phyloP scores from a whole-genome alignment of 1,140 invertebrate species.

The Xylocopa sonorina region DNA sequence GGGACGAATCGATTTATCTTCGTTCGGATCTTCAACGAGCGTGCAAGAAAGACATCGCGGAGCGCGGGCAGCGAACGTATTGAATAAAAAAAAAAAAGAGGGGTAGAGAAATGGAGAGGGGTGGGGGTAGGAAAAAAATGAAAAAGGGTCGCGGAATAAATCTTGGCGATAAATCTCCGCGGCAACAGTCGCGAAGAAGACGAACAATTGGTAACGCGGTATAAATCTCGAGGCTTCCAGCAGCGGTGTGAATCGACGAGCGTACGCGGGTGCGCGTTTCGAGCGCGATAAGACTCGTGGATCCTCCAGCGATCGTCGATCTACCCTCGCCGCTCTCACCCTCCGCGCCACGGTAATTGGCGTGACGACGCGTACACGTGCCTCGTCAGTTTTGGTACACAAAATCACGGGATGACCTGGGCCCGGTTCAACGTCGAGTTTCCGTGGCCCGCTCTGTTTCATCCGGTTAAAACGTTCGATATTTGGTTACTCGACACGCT shows the following conservation, averaged over 20 bases:
- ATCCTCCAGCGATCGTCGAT: neutral
- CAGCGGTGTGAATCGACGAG: neutral
- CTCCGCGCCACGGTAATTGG: constrained; percentile 10
- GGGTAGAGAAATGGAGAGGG: too few relatives aligned
- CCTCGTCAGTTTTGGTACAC: constrained; percentile 51
- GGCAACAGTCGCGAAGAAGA: constrained; percentile 11
- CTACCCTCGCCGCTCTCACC: neutral
- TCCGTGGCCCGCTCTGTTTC: constrained; percentile 50
- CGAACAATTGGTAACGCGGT: constrained; percentile 12
- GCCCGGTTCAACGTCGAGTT: constrained; percentile 27
- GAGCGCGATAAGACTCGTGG: constrained; percentile 26
- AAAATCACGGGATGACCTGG: constrained; percentile 35
- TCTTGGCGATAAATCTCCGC: constrained; percentile 10
- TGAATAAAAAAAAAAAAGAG: neutral
- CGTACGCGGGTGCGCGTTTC: too few relatives aligned
- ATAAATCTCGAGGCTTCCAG: neutral
- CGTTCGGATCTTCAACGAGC: constrained; percentile 13
- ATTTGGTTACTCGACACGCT: constrained; percentile 57
- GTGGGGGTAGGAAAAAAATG: neutral
- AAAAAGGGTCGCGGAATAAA: neutral
- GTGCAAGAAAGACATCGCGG: neutral
- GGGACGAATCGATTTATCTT: constrained; percentile 15
- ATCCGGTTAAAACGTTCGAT: constrained; percentile 66
- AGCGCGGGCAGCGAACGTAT: too few relatives aligned
- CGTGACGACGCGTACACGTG: constrained; percentile 34